Conservation (phyloP, 2,113 vertebrate species). For the Myiozetetes cayanensis region DNA sequence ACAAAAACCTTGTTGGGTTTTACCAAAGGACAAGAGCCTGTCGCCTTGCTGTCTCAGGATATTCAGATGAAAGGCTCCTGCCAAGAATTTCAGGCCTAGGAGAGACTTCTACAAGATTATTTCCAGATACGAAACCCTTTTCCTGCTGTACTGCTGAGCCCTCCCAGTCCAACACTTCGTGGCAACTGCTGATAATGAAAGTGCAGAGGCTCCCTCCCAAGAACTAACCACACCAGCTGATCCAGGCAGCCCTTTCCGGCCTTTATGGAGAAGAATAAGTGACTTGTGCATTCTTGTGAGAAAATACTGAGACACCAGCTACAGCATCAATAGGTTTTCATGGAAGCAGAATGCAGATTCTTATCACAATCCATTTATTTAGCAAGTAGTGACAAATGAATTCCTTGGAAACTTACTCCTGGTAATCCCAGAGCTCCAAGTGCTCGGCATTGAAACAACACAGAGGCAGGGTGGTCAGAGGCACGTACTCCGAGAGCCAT, state of each 20-base stretch:
- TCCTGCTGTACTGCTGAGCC: slow-evolving; percentile 44
- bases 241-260: slow-evolving; percentile 58
- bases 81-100: slow-evolving; percentile 44
- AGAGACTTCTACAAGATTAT: slow-evolving; percentile 38
- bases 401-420: slow-evolving; percentile 44
- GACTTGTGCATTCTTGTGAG: slow-evolving; percentile 54
- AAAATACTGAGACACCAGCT: slow-evolving; percentile 50
- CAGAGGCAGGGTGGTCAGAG: not conserved
- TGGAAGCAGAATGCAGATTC: slow-evolving; percentile 56
- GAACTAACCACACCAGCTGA: slow-evolving; percentile 8
- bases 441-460: not conserved
- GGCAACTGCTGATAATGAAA: slow-evolving; percentile 55
- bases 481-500: slow-evolving; percentile 27
- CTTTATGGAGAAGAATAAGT: slow-evolving; percentile 62
- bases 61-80: not conserved
- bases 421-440: not conserved
- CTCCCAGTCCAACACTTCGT: slow-evolving; percentile 20
- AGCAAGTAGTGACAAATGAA: slow-evolving; percentile 46
- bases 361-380: slow-evolving; percentile 53
- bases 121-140: slow-evolving; percentile 57
- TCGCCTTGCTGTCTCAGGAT: not conserved
- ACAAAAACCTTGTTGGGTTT: not conserved
- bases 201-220: slow-evolving; percentile 26
- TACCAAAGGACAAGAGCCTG: not conserved
- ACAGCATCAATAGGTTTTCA: slow-evolving; percentile 37